These are phyloP conservation scores for Lycopodina hypogea DNA, from an alignment of 37 sponge, comb jelly and placozoan species.

Conservation along the genomic window DNA sequence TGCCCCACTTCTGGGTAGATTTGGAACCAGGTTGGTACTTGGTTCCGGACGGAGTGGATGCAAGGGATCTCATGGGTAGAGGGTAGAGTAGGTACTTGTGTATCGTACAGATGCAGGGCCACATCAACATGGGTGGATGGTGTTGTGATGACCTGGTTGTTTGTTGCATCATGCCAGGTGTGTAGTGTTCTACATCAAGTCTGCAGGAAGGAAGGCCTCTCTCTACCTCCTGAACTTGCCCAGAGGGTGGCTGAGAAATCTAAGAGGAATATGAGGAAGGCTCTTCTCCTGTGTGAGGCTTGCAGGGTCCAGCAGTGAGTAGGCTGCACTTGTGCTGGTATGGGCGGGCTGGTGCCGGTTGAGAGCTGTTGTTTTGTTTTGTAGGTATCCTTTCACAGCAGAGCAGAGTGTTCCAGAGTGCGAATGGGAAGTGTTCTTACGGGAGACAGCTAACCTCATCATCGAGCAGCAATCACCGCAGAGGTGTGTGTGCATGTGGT, in stretches of 20 bases:
- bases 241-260: slow-evolving; percentile 85
- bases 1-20: no score
- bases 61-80: no score
- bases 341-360: neutral
- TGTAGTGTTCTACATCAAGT: slow-evolving; percentile 61
- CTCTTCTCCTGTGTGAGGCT: slow-evolving; percentile 93
- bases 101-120: no score
- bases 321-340: neutral
- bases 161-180: slow-evolving; percentile 60
- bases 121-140: no score
- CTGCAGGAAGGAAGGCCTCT: slow-evolving; percentile 82
- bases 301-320: slow-evolving; percentile 94
- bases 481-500: slow-evolving; percentile 41
- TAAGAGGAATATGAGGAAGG: slow-evolving; percentile 82
- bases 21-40: no score
- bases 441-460: slow-evolving; percentile 88
- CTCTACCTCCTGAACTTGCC: slow-evolving; percentile 85
- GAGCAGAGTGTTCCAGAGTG: slow-evolving; percentile 86
- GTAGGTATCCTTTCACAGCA: slow-evolving; percentile 84
- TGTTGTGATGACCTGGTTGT: no score
- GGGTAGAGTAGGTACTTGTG: no score
- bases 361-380: neutral
- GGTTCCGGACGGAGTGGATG: no score
- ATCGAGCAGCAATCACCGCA: slow-evolving; percentile 95
- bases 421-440: slow-evolving; percentile 93